Evolutionary conservation across 2,888 invertebrate genomes (phyloP).

Genomic region (Parnassius smintheus): DNA sequence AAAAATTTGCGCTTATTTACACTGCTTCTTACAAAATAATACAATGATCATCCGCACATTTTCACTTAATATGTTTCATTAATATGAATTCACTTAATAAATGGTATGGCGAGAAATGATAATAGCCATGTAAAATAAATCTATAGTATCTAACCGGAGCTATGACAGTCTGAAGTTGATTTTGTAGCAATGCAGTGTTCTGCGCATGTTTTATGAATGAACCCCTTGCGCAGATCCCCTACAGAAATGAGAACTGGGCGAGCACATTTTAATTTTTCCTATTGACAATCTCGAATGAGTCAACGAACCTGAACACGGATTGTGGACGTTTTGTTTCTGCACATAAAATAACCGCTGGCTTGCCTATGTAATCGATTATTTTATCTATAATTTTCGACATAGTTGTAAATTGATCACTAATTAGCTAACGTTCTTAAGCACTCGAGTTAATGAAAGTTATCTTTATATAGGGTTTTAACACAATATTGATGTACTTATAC

Average conservation of each 20-base stretch:
- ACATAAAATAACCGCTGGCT: background rate
- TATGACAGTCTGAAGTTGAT: constrained; percentile 64
- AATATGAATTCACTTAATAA: constrained; percentile 37
- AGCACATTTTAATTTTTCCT: constrained; percentile 60
- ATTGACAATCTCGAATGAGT: constrained; percentile 52
- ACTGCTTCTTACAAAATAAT: background rate
- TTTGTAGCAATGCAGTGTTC: constrained; percentile 77
- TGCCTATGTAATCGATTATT: constrained; percentile 1
- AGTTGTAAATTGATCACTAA: constrained; percentile 21
- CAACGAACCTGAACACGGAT: constrained; percentile 39
- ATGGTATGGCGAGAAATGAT: constrained; percentile 46
- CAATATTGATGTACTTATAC: too few relatives aligned
- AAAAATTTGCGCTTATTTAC: background rate
- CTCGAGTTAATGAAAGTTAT: background rate
- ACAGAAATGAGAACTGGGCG: constrained; percentile 39
- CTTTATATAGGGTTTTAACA: too few relatives aligned
- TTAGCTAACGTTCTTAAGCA: constrained; percentile 26
- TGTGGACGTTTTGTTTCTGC: constrained; percentile 19
- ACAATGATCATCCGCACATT: constrained; percentile 48
- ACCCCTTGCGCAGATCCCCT: constrained; percentile 66
- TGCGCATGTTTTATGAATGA: constrained; percentile 69
- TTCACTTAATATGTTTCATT: constrained; percentile 40
- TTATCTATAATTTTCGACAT: background rate
- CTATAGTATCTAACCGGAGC: constrained; percentile 53
- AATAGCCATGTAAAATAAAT: constrained; percentile 49